Base-by-base conservation (phyloP, 1,140 invertebrate species). In the Zophobas atratus region DNA sequence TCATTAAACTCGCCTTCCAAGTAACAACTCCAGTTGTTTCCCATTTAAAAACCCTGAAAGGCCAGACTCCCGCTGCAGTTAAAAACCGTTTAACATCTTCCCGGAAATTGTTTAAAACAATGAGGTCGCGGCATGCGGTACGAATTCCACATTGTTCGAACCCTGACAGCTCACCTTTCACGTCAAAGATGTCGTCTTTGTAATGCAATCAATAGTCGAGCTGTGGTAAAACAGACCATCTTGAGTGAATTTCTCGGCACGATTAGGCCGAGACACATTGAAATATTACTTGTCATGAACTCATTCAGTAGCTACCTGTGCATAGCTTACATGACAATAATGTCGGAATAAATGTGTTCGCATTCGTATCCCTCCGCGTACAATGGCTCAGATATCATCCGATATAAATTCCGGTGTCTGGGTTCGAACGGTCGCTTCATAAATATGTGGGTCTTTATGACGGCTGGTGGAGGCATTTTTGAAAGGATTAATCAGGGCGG, bases 351-450 rank as follows among this genome's bases (percentile, higher is more conserved):
- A 77, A 77, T 73, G 76, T 48, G 39, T 48, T 77, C 67, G 38
- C 48, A 72, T 77, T 71, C 53, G 49, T 77, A 71, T 43, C 75
- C 71, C 51, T 77, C 38, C 63, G 71, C 75, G 60, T 77, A 77
- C 63, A 70, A 77, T 77, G 38, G 71, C 63, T 78, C 77, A 51
- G 77, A 74, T 75, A 78, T 78, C 48, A 78, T 78, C 77, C 77
- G 38, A 75, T 78, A 75, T 75, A 78, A 75, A 75, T 78, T 73
- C 63, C 39, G 43, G 71, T 67, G 77, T 78, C 77, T 75, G 55
- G 39, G 72, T 51, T 74, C 56, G 49, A 55, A 46, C 56, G 6
- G 20, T 51, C 49, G 20, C 49, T 5, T 20, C 49, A 49, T 48
- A 49, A 73, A 77, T 77, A 77, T 74, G 38, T 56, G 70, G 34